A percentile compares a stretch with the other conserved stretches of the same genome.
These are phyloP conservation scores for Plectrocnemia conspersa DNA, from an alignment of 1,140 invertebrate genomes.

Conservation along the genomic window DNA sequence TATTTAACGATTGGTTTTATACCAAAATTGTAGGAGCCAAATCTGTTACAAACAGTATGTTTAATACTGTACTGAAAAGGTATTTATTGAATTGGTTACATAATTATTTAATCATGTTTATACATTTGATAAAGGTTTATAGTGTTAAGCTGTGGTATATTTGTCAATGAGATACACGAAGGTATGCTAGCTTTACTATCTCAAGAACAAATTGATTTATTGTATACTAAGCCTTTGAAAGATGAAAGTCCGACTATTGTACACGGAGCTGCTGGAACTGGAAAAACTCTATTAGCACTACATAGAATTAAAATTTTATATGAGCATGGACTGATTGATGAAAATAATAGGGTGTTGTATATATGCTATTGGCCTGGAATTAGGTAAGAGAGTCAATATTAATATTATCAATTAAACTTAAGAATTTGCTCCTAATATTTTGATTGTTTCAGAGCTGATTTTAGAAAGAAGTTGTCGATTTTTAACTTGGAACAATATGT, in stretches of 20 bases:
- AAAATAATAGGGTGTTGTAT: constrained; percentile 38
- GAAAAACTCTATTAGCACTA: constrained; percentile 40
- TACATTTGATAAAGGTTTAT: constrained; percentile 36
- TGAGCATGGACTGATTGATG: constrained; percentile 36
- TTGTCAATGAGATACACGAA: constrained; percentile 40
- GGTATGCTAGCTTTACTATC: constrained; percentile 39
- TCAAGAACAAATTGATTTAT: constrained; percentile 38
- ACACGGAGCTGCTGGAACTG: constrained; percentile 41
- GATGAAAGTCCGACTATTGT: constrained; percentile 35
- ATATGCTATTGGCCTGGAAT: constrained; percentile 43
- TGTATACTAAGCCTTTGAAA: constrained; percentile 30
- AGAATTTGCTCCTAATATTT: constrained; percentile 1
- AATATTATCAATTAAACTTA: too few relatives aligned
- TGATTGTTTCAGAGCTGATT: constrained; percentile 26
- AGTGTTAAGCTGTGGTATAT: constrained; percentile 39
- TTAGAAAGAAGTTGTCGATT: constrained; percentile 36
- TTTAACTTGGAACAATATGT: constrained; percentile 38
- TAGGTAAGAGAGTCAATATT: constrained; percentile 36
- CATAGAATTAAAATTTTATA: constrained; percentile 38
- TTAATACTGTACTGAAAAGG: constrained; percentile 4
- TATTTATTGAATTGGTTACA: constrained; percentile 15
- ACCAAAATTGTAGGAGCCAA: constrained; percentile 26
- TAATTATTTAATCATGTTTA: constrained; percentile 7
- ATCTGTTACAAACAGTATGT: constrained; percentile 9
- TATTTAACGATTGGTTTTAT: constrained; percentile 37